phyloP scores from a whole-genome alignment of 2,113 vertebrate species.

The Eubucco bourcierii region DNA sequence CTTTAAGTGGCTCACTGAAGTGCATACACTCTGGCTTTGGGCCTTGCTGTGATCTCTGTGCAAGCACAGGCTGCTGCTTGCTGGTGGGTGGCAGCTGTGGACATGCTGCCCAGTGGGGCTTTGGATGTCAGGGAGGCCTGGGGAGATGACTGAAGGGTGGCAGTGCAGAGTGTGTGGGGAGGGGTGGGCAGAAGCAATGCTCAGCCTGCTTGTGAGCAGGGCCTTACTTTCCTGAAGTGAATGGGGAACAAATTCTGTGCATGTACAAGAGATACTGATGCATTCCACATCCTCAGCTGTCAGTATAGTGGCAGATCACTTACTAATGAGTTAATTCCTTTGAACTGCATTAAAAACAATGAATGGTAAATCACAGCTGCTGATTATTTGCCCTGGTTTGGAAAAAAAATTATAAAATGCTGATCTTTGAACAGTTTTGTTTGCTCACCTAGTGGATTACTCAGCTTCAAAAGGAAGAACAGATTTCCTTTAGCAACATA shows the following conservation, averaged over 20 bases:
- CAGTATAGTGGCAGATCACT: not conserved
- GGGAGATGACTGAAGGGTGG: not conserved
- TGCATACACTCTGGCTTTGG: not conserved
- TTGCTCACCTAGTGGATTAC: not conserved
- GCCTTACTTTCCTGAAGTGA: too few species aligned
- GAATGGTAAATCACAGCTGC: not conserved
- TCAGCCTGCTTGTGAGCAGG: not conserved
- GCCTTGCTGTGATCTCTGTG: not conserved
- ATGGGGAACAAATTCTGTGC: not conserved
- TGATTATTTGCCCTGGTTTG: not conserved
- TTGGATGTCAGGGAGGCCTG: constrained; percentile 59
- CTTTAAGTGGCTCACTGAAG: not conserved
- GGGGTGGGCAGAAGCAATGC: not conserved
- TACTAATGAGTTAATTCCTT: too few species aligned
- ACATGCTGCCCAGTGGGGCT: constrained; percentile 64
- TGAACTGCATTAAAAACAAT: not conserved
- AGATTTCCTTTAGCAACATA: not conserved
- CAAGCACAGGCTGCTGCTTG: constrained; percentile 64
- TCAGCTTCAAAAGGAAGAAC: not conserved
- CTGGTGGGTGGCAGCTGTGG: not conserved
- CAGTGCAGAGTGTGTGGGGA: not conserved
- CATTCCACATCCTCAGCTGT: not conserved
- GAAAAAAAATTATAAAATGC: not conserved
- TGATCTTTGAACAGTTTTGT: not conserved
- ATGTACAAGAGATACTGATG: fast-evolving